These are phyloP conservation scores for Saxidomus purpurata DNA, from an alignment of 1,140 invertebrate species.

Conservation along the genomic window DNA sequence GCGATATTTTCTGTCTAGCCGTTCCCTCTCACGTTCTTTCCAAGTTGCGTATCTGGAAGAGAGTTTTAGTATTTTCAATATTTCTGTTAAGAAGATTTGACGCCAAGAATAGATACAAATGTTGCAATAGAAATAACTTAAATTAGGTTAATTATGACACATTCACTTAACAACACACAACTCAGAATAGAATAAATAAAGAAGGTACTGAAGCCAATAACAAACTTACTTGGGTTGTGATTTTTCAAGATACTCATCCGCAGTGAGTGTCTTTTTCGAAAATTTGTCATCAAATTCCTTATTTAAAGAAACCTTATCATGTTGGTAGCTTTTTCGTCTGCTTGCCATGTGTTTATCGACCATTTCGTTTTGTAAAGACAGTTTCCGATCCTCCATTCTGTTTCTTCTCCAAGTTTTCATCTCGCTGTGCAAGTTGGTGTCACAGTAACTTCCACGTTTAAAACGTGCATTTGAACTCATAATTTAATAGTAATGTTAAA, in stretches of 20 bases:
- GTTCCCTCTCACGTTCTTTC: constrained; percentile 38
- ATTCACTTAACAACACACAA: too few species aligned
- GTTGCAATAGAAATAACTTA: too few species aligned
- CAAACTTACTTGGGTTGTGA: constrained; percentile 12
- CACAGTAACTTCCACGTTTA: not conserved
- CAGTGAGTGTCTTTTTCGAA: constrained; percentile 15
- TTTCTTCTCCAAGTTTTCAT: constrained; percentile 58
- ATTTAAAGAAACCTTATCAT: not conserved
- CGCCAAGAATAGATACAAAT: too few species aligned
- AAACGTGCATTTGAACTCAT: constrained; percentile 1
- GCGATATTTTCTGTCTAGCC: constrained; percentile 42
- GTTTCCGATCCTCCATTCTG: constrained; percentile 45
- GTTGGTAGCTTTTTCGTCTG: constrained; percentile 1
- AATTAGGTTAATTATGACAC: too few species aligned
- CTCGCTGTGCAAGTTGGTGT: constrained; percentile 22
- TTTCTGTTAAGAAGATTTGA: too few species aligned
- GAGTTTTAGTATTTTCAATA: too few species aligned
- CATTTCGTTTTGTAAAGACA: not conserved
- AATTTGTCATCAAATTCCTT: constrained; percentile 42
- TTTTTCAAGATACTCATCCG: constrained; percentile 48
- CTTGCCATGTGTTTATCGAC: constrained; percentile 5
- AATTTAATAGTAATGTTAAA: too few species aligned
- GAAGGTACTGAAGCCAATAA: too few species aligned
- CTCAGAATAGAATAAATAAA: too few species aligned
- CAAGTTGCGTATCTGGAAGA: constrained; percentile 12